Base-by-base conservation (phyloP, 1,140 invertebrate species). In the Chelonus insularis region DNA sequence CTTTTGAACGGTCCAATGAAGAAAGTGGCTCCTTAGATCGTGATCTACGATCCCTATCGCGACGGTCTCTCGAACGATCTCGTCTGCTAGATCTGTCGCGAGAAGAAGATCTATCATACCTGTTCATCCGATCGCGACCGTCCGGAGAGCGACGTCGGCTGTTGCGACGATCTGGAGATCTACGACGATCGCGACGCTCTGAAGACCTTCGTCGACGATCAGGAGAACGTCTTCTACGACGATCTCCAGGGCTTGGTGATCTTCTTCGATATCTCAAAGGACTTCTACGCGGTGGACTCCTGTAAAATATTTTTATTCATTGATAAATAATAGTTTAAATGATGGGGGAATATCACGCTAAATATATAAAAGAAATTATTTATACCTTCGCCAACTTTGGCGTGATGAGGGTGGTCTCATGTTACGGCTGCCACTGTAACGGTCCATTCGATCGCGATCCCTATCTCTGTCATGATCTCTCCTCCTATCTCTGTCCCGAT, bases 101-200 rank as follows among this genome's bases (percentile, higher is more conserved):
- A 23, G 79, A 81, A 16, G 67, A 72, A 23, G 79, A 82, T 65
- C 76, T 73, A 63, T 81, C 78, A 57, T 78, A 80, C 65, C 74
- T 73, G 61, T 67, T 69, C 4, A 70, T 71, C 59, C 76, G 67
- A 39, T 78, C 76, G 50, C 69, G 72, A 48, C 36, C 67, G 11
- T 77, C 76, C 39, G 84, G 78, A 39, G 86, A 86, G 64, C 83
- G 84, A 63, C 86, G 84, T 66, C 84, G 78, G 74, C 72, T 78
- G 39, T 76, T 76, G 8, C 77, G 76, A 51, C 67, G 74, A 57
- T 79, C 76, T 0, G 71, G 69, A 1, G 76, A 74, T 50, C 76
- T 70, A 25, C 76, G 75, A 25, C 78, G 66, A 37, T 80, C 77
- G 3, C 72, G 71, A 18, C 77, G 68, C 39, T 81, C 78, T 0